Evolutionary conservation across 2,797 vertebrate species (phyloP), one percentile per base, ranked within the genome.

Genomic region (Nothura maculosa): DNA sequence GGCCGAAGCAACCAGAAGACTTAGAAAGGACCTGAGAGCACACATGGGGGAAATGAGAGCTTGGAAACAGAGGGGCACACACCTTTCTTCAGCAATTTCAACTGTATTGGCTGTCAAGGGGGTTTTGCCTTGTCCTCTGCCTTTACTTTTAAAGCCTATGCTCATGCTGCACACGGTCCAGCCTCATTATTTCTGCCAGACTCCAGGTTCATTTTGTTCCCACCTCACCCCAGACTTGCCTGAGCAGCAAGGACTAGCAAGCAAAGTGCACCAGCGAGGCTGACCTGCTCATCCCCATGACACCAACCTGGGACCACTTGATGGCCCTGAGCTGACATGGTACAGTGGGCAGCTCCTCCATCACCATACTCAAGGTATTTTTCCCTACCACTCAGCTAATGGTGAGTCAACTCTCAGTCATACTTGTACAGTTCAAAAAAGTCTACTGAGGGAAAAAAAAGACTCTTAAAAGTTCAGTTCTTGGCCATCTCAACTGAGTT

Each of bases 121-220:
- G 12, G 25, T 60, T 36, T 60, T 25, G 34, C 58, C 22, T 21
- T 14, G 14, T 60, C 22, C 57, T 36, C 36, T 11, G 8, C n/a
- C 34, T 36, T 13, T 60, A 60, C 32, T 60, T 60, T 34, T 25
- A 60, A 60, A 54, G 58, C 12, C 34, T 60, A 16, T 0, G 0
- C 61, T 18, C 0, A 0, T 25, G 25, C 30, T 16, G 5, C 0
- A 0, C 21, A 3, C 0, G 43, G 8, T 45, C 34, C 69, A 55
- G 73, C n/a, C 47, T 76, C 28, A 6, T 61, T 20, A 10, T 36
- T 42, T 80, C 57, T 66, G 50, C 68, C 75, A 90, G 42, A 64
- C 14, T 18, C 14, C 47, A 4, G 22, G 40, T 90, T 84, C 52
- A 74, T 72, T 75, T 62, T 21, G 3, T 10, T 73, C 62, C 62